Evolutionary conservation across 2,888 invertebrate genomes (phyloP).

Genomic region (Dynastes maya): DNA sequence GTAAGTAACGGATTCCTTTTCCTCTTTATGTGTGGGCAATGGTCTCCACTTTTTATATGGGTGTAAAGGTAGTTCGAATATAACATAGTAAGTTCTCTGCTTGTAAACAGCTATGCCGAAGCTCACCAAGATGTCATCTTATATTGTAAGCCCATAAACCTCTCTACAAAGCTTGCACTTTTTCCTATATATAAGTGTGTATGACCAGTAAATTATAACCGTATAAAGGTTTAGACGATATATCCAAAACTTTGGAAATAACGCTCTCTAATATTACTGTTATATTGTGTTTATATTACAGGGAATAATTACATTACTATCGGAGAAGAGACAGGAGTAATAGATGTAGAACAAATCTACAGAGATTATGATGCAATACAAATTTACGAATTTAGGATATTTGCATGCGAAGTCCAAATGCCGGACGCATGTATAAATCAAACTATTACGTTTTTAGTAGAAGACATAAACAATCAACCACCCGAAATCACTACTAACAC

Average conservation of each 20-base stretch:
- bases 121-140: too few relatives aligned
- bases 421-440: slow-evolving; percentile 54
- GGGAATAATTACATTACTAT: slow-evolving; percentile 42
- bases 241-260: background rate
- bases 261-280: background rate
- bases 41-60: too few relatives aligned
- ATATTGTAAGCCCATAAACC: too few relatives aligned
- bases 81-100: too few relatives aligned
- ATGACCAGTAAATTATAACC: too few relatives aligned
- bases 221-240: too few relatives aligned
- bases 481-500: slow-evolving; percentile 71
- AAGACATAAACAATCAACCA: slow-evolving; percentile 79
- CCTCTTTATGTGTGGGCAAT: too few relatives aligned
- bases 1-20: too few relatives aligned
- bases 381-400: slow-evolving; percentile 62
- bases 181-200: too few relatives aligned
- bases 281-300: slow-evolving; percentile 11
- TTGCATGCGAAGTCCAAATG: slow-evolving; percentile 65
- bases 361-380: slow-evolving; percentile 64
- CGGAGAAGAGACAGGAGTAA: slow-evolving; percentile 38
- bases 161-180: too few relatives aligned
- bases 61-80: too few relatives aligned
- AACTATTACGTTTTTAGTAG: slow-evolving; percentile 67
- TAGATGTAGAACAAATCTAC: slow-evolving; percentile 65
- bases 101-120: too few relatives aligned